phyloP scores from a whole-genome alignment of 35 echinoderm and acorn worm species.

The Diadema setosum region DNA sequence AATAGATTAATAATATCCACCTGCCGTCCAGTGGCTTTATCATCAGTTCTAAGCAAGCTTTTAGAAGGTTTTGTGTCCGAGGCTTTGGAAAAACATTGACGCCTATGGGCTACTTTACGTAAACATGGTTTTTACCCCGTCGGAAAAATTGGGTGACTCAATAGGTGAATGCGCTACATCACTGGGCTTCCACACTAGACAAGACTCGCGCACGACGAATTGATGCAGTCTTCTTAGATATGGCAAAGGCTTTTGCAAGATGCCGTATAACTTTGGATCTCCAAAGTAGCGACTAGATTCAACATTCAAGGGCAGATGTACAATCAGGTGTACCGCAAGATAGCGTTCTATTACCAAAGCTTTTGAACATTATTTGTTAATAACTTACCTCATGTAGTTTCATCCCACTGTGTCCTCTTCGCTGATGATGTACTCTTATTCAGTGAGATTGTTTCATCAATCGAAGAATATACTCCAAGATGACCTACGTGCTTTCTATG shows the following conservation, averaged over 20 bases:
- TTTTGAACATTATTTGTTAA: conserved; percentile 36
- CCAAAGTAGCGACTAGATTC: background rate
- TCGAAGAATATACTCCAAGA: background rate
- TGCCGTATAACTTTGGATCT: background rate
- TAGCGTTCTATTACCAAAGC: background rate
- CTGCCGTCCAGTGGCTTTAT: background rate
- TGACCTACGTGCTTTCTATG: background rate
- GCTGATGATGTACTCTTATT: conserved; percentile 22
- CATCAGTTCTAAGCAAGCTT: conserved; percentile 2
- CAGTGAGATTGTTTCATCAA: background rate
- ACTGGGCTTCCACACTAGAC: background rate
- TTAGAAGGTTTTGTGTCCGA: background rate
- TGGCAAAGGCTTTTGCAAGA: conserved; percentile 7
- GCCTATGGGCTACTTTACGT: background rate
- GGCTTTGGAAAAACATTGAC: background rate
- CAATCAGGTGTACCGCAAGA: background rate
- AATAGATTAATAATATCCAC: background rate
- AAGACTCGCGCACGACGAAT: background rate
- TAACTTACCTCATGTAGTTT: background rate
- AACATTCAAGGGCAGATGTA: background rate
- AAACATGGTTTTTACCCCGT: background rate
- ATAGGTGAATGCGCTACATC: background rate
- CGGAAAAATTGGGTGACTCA: background rate
- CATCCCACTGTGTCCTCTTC: background rate
- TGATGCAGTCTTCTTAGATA: background rate